Base-by-base conservation (phyloP, 1,140 invertebrate species). In the Drosophila subobscura region DNA sequence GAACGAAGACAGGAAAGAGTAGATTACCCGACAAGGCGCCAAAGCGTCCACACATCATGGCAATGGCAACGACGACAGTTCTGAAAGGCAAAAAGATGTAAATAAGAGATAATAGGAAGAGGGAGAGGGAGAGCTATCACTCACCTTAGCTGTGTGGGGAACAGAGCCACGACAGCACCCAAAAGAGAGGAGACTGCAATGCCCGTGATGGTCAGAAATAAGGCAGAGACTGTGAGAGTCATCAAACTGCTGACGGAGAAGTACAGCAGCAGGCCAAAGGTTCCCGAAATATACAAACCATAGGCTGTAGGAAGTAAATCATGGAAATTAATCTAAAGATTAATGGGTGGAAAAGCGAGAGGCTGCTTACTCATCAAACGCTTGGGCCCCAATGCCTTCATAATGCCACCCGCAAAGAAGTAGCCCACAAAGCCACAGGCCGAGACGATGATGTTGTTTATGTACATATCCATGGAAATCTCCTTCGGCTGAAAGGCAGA, bases 371-470 rank as follows among this genome's bases (percentile, higher is more conserved):
- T 83, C 47, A 91, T 60, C 58, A 94, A 90, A 14, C 92, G 57
- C 44, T 92, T 92, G 56, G 93, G 93, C 5, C 93, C 93, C 37
- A 93, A 83, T 45, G 91, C 89, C 52, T 66, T 78, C 2, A 93
- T 79, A 25, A 93, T 59, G 4, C 75, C 86, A 0, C 93, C 92
- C 12, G 93, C 93, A 56, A 79, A 53, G 5, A 92, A 89, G 59
- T 93, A 93, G 0, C 93, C 92, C 4, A 93, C 79, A 6, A 93
- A 81, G 2, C 92, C 93, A 0, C 92, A 90, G 0, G 91, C 89
- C 0, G 93, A 93, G 0, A 93, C 93, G 4, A 93, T 91, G 0
- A 93, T 92, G 45, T 93, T 93, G 79, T 94, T 93, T 1, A 92
- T 80, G 61, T 94, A 94, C 29, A 93, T 93, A 22, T 92, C 83